These are phyloP conservation scores for Spilogale gracilis DNA, from an alignment of 2,113 vertebrate genomes.

Conservation along the genomic window DNA sequence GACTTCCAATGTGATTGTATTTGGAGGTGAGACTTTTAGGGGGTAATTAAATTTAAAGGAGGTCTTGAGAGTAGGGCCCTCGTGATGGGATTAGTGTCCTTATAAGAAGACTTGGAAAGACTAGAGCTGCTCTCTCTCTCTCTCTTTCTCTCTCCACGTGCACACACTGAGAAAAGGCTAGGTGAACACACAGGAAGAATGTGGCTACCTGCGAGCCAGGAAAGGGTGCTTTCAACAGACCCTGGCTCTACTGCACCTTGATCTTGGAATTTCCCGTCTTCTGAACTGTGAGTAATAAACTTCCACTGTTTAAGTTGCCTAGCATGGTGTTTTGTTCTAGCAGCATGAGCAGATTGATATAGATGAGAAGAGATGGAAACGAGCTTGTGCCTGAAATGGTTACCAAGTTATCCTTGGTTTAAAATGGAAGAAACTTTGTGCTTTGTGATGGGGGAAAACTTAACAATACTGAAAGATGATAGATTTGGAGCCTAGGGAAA, in stretches of 20 bases:
- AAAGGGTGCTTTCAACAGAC: neutral
- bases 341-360: neutral
- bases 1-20: neutral
- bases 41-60: neutral
- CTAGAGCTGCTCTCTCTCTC: neutral
- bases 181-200: neutral
- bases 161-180: neutral
- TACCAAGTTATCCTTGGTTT: neutral
- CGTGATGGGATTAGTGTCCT: neutral
- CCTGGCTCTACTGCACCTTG: too few relatives aligned
- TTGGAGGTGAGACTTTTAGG: neutral
- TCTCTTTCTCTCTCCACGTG: too few relatives aligned
- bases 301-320: neutral
- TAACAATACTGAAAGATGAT: neutral
- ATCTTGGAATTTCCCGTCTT: neutral
- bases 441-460: neutral
- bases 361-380: neutral
- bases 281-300: neutral
- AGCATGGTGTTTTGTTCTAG: neutral
- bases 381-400: neutral
- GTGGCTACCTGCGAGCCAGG: neutral
- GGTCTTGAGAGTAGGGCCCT: neutral
- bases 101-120: neutral
- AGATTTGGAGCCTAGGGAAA: neutral
- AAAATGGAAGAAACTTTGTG: neutral